Base-by-base conservation (phyloP, 2,113 vertebrate species). In the Bufo gargarizans region DNA sequence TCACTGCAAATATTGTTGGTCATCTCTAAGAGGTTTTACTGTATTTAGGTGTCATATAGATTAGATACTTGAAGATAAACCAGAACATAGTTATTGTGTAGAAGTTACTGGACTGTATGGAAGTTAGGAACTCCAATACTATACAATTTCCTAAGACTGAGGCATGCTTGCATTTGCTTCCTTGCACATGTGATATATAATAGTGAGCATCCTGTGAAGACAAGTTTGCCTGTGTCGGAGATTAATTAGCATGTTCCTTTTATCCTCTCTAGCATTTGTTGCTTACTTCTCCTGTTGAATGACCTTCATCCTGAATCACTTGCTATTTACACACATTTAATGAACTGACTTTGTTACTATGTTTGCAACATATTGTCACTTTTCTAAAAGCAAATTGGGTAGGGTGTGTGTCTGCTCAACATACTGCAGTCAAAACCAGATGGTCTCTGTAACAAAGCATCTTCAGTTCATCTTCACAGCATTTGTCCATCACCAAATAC, bases 191-290 rank as follows among this genome's bases (percentile, higher is more conserved):
- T 16, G 50, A 61, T 17, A 58, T 85, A 13, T 2, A 58, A 11
- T 14, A 74, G 67, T 5, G 43, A 74, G 43, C 45, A 77, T 59
- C 33, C 16, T 20, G 56, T 50, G 12, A n/a, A 77, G 72, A n/a
- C 20, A 92, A 92, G 93, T 92, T 92, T 89, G 84, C 61, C 50
- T 59, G 90, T 47, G 90, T 77, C 49, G 91, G 89, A 90, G 69
- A 82, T 87, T 86, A 22, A 90, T 91, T 91, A 90, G 91, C 90
- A 86, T 90, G 22, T 93, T 93, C 91, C 92, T 93, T 91, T 91
- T 59, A 87, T 90, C 85, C 84, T 49, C 82, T 86, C 77, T 77
- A 90, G 90, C 92, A 94, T 94, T 92, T 94, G 92, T 88, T 89
- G 86, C 76, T 89, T 84, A 91, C 93, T 91, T 82, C 91, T 90